Base-by-base conservation (phyloP, 2,797 vertebrate species). In the Diceros bicornis region DNA sequence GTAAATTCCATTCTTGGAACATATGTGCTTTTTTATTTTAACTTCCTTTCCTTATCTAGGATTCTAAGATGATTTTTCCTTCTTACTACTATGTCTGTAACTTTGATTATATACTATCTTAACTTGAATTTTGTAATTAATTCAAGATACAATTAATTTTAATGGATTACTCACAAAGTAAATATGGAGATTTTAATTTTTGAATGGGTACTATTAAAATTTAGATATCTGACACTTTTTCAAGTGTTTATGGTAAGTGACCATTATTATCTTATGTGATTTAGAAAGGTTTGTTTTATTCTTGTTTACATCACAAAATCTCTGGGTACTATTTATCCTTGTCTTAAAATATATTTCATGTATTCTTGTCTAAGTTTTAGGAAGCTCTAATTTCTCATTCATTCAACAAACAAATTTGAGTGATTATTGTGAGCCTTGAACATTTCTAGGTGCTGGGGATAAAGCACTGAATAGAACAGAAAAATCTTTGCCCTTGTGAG, bases 81-180 rank as follows among this genome's bases (percentile, higher is more conserved):
- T 95, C 41, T 86, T 89, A 41, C 23, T 79, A 23, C 32, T 74
- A 27, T 92, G 27, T 72, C 68, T 83, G 13, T 94, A 71, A 82
- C 82, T 91, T 90, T 79, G n/a, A 78, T 89, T 91, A 88, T 66
- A 52, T 91, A 55, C 32, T 77, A 27, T 89, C 44, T 81, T 93
- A 82, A 96, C 77, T 96, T 97, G 96, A 95, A 87, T 90, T 95
- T 97, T 92, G 34, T 71, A 90, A 74, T 55, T 93, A 74, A 78
- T 81, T 77, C 69, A 92, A 92, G 52, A 74, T 90, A 92, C 8
- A 52, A 37, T 87, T 96, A 88, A 82, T 82, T 94, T 95, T 84
- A 91, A n/a, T 77, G n/a, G 55, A 69, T 96, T 90, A 74, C 41
- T 88, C 69, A 89, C 47, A 94, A 88, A 86, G 71, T 88, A 74